Evolutionary conservation across 2,888 invertebrate genomes (phyloP).

Genomic region (Dendrolimus houi): DNA sequence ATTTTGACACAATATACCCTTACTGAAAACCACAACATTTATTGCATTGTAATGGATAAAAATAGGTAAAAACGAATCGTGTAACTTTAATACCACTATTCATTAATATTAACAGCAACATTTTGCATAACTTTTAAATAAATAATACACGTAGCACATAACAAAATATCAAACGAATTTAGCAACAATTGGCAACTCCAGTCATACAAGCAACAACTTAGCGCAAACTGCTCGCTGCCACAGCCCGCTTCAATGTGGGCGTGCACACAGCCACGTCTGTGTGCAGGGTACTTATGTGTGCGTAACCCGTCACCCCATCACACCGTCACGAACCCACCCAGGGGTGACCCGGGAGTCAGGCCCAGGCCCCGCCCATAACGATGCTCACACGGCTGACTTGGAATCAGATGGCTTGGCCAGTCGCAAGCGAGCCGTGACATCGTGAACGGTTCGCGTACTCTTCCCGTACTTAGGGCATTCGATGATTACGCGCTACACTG

Average conservation of each 20-base stretch:
- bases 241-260: slow-evolving; percentile 6
- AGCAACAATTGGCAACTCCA: background rate
- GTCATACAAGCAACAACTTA: background rate
- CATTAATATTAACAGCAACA: no score
- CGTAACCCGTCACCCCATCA: slow-evolving; percentile 14
- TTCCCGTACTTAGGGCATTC: slow-evolving; percentile 56
- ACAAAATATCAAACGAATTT: background rate
- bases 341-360: slow-evolving; percentile 33
- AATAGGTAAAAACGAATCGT: no score
- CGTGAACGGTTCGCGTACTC: slow-evolving; percentile 71
- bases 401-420: slow-evolving; percentile 75
- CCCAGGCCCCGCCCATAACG: slow-evolving; percentile 56
- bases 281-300: slow-evolving; percentile 45
- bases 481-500: slow-evolving; percentile 71
- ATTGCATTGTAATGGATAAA: no score
- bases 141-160: background rate
- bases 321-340: slow-evolving; percentile 37
- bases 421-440: slow-evolving; percentile 73
- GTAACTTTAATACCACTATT: no score
- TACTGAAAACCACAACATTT: no score
- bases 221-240: background rate
- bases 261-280: slow-evolving; percentile 26
- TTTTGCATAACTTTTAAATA: background rate
- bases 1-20: no score
- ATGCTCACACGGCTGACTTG: slow-evolving; percentile 76